Percentiles rank a stretch among this genome's conserved stretches.
Evolutionary conservation across 2,888 invertebrate genomes (phyloP).

Genomic region (Tenthredo scrophulariae): DNA sequence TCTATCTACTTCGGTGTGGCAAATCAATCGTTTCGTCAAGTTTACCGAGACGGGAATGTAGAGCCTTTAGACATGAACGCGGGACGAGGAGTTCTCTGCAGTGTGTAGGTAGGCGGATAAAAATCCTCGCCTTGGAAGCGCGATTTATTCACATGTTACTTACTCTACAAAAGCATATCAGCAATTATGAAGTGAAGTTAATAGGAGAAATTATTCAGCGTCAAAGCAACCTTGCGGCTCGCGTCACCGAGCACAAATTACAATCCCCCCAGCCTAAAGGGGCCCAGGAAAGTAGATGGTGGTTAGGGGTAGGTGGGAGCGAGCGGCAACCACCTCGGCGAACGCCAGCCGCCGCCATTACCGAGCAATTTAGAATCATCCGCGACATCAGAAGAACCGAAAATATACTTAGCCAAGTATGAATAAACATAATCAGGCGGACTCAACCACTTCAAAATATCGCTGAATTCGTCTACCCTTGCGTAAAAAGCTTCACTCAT

Average conservation of each 20-base stretch:
- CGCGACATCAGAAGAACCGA: slow-evolving; percentile 70
- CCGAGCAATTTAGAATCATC: slow-evolving; percentile 70
- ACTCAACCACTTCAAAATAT: slow-evolving; percentile 65
- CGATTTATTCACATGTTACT: slow-evolving; percentile 60
- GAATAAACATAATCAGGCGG: slow-evolving; percentile 70
- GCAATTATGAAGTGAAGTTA: slow-evolving; percentile 66
- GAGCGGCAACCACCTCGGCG: slow-evolving; percentile 61
- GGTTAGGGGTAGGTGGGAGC: slow-evolving; percentile 1
- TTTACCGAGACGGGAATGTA: not conserved
- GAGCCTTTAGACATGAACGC: slow-evolving; percentile 9
- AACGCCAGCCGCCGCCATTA: slow-evolving; percentile 66
- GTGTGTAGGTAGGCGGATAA: not conserved
- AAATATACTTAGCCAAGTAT: slow-evolving; percentile 67
- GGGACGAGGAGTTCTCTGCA: not conserved
- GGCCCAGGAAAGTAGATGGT: slow-evolving; percentile 17
- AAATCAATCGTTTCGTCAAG: slow-evolving; percentile 34
- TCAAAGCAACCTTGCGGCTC: slow-evolving; percentile 65
- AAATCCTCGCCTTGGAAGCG: slow-evolving; percentile 39
- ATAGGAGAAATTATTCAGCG: slow-evolving; percentile 66
- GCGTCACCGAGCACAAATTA: slow-evolving; percentile 71
- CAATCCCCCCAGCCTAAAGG: slow-evolving; percentile 54
- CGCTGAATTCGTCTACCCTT: slow-evolving; percentile 60
- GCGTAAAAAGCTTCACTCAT: slow-evolving; percentile 60
- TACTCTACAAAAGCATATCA: slow-evolving; percentile 62
- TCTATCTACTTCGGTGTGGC: not conserved